These are phyloP conservation scores for Anser brachyrhynchus DNA, from an alignment of 2,113 vertebrate species.

Conservation along the genomic window DNA sequence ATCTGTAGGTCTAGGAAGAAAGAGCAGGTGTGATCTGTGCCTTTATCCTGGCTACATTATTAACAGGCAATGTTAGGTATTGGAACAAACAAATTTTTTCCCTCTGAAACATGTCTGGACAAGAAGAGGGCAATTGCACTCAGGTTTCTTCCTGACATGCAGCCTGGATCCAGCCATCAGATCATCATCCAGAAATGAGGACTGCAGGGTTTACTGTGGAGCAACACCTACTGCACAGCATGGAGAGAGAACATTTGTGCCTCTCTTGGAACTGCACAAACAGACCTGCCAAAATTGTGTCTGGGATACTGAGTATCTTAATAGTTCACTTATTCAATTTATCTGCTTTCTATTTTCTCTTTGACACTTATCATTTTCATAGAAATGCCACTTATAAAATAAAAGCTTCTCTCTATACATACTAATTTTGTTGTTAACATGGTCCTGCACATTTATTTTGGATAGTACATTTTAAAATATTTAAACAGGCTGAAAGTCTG, in stretches of 20 bases:
- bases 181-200: neutral
- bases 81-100: neutral
- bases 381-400: neutral
- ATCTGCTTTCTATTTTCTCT: neutral
- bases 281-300: neutral
- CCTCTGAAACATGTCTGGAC: neutral
- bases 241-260: neutral
- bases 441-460: neutral
- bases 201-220: neutral
- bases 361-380: neutral
- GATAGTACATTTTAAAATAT: neutral
- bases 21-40: neutral
- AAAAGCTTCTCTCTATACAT: neutral
- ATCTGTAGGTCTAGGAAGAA: neutral
- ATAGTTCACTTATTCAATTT: neutral
- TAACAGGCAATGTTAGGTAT: fast-evolving
- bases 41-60: neutral
- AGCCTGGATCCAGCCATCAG: neutral
- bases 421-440: neutral
- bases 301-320: neutral
- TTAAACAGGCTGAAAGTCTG: neutral
- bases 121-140: neutral
- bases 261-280: neutral
- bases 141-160: neutral
- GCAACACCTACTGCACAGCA: neutral